phyloP scores from a whole-genome alignment of 1,140 invertebrate species.

The Anastatus disparis region DNA sequence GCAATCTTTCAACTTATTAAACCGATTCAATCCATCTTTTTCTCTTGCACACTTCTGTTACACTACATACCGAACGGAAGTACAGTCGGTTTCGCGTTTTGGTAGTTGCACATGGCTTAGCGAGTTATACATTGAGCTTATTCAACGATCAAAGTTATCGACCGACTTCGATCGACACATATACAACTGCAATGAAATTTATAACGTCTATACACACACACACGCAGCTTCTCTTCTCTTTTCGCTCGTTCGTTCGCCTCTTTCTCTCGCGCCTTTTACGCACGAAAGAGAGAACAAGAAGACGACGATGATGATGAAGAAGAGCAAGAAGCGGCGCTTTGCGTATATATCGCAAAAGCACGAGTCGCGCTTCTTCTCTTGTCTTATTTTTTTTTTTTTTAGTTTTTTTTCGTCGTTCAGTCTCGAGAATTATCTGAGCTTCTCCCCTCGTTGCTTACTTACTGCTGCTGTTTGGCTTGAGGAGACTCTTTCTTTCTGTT shows the following conservation, averaged over 20 bases:
- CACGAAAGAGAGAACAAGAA: conserved; percentile 20
- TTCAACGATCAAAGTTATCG: conserved; percentile 34
- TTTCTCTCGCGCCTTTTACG: conserved; percentile 30
- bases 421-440: conserved; percentile 1
- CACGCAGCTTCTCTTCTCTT: conserved; percentile 3
- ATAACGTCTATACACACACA: no score
- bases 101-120: conserved; percentile 18
- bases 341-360: background rate
- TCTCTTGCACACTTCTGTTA: no score
- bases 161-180: conserved; percentile 46
- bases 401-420: no score
- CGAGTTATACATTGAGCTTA: background rate
- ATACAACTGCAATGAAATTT: no score
- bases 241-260: conserved; percentile 27
- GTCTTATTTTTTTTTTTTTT: no score
- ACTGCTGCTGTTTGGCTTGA: no score
- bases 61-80: conserved; percentile 16
- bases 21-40: no score
- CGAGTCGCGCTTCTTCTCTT: background rate
- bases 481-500: no score
- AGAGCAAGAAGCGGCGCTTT: no score
- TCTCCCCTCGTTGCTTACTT: background rate
- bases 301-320: no score
- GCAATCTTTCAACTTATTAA: no score
- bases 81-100: conserved; percentile 45